A percentile compares a stretch with the other conserved stretches of the same genome.
phyloP scores from a whole-genome alignment of 2,888 invertebrate species.

The Dryomyza anilis region DNA sequence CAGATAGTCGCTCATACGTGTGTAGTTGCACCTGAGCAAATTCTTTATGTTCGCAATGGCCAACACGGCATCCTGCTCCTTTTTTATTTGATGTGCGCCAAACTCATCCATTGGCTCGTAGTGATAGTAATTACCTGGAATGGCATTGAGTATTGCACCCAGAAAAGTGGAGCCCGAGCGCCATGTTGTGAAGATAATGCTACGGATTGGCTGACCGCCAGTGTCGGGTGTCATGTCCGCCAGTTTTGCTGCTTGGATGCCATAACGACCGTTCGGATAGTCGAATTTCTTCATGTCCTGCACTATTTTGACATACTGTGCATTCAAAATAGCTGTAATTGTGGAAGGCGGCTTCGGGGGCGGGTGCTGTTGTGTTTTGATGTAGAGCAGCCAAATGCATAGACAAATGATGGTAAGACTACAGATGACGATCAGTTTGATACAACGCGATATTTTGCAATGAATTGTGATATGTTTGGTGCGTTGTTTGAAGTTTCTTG shows the following conservation, averaged over 20 bases:
- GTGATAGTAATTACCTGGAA: conserved; percentile 87
- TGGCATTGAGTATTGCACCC: conserved; percentile 81
- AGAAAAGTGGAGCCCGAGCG: conserved; percentile 89
- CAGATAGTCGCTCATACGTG: conserved; percentile 75
- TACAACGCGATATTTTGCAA: conserved; percentile 59
- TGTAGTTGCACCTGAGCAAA: conserved; percentile 78
- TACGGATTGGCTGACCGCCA: conserved; percentile 73
- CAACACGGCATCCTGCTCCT: conserved; percentile 71
- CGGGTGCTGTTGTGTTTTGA: conserved; percentile 60
- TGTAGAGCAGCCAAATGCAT: conserved; percentile 60
- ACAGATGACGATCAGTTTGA: conserved; percentile 60
- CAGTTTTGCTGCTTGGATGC: conserved; percentile 65
- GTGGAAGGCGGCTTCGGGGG: conserved; percentile 51
- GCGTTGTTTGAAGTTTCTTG: conserved; percentile 50
- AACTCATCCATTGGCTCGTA: conserved; percentile 87
- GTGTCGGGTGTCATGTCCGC: conserved; percentile 73
- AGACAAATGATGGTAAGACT: conserved; percentile 59
- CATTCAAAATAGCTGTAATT: conserved; percentile 39
- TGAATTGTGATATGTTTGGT: conserved; percentile 48
- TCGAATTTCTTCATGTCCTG: conserved; percentile 68
- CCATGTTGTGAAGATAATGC: conserved; percentile 86
- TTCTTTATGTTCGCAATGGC: conserved; percentile 73
- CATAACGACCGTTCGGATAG: conserved; percentile 66
- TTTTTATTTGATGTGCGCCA: conserved; percentile 81
- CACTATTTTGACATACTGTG: conserved; percentile 64